Evolutionary conservation across 2,113 vertebrate species (phyloP).

Genomic region (Felis chaus): DNA sequence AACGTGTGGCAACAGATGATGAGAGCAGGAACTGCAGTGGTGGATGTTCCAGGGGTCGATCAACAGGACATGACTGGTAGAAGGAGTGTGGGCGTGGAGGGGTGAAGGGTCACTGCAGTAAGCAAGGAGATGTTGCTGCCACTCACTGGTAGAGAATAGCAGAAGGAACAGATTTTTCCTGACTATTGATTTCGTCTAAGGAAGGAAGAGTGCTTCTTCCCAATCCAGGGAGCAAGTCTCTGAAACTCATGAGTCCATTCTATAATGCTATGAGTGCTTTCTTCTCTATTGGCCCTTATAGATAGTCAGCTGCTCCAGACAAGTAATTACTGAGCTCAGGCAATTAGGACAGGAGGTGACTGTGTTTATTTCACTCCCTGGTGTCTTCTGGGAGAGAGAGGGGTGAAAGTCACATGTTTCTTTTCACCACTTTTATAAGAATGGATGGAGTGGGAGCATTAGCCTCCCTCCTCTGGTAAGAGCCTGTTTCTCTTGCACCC

Average conservation of each 20-base stretch:
- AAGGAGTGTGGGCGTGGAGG: background rate
- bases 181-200: background rate
- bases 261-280: background rate
- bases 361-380: constrained; percentile 43
- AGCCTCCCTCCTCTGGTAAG: background rate
- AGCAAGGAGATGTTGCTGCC: background rate
- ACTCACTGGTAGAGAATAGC: background rate
- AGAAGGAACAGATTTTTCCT: background rate
- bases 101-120: background rate
- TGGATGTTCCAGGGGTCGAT: background rate
- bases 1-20: background rate
- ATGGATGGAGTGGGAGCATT: background rate
- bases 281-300: constrained; percentile 37
- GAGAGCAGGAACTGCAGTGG: background rate
- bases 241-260: background rate
- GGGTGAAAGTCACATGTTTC: background rate
- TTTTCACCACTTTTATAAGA: constrained; percentile 44
- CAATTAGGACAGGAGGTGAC: constrained; percentile 24
- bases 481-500: background rate
- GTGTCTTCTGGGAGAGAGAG: background rate
- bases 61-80: background rate
- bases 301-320: constrained; percentile 16
- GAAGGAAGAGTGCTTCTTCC: background rate
- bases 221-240: background rate
- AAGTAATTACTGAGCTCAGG: constrained; percentile 32